These are phyloP conservation scores for Diabrotica balteata DNA, from an alignment of 2,888 invertebrate species.

Conservation along the genomic window DNA sequence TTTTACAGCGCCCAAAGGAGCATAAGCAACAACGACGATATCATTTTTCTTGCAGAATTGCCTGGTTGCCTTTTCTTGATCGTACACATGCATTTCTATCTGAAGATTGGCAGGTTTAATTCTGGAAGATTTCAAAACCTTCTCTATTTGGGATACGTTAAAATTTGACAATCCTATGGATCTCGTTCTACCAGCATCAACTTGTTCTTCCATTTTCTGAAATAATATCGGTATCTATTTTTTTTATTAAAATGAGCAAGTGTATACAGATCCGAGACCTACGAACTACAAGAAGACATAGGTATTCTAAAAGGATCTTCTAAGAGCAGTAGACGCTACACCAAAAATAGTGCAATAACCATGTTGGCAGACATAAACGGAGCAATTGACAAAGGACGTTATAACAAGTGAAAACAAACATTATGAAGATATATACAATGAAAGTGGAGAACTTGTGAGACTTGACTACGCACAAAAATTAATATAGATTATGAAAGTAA, in stretches of 20 bases:
- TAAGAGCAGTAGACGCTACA: no score
- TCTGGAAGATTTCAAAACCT: constrained; percentile 65
- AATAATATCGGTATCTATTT: not conserved
- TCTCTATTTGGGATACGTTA: constrained; percentile 72
- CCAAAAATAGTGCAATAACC: no score
- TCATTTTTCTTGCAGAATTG: constrained; percentile 54
- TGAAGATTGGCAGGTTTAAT: constrained; percentile 69
- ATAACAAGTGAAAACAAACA: no score
- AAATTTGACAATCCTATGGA: constrained; percentile 85
- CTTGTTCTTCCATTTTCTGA: constrained; percentile 70
- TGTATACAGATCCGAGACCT: not conserved
- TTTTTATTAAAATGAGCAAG: not conserved
- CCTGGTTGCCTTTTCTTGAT: constrained; percentile 62
- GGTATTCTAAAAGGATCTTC: no score
- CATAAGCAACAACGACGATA: constrained; percentile 62
- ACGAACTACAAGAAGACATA: not conserved
- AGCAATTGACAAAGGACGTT: not conserved
- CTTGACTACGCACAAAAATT: no score
- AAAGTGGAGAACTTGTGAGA: no score
- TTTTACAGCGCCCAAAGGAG: constrained; percentile 59
- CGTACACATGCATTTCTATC: constrained; percentile 70
- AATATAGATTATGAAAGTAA: no score
- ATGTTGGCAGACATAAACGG: not conserved
- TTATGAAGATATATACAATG: no score
- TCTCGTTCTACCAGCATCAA: constrained; percentile 70